Evolutionary conservation across 1,140 invertebrate species (phyloP), one percentile per base, ranked within the genome.

Genomic region (Drosophila repleta): DNA sequence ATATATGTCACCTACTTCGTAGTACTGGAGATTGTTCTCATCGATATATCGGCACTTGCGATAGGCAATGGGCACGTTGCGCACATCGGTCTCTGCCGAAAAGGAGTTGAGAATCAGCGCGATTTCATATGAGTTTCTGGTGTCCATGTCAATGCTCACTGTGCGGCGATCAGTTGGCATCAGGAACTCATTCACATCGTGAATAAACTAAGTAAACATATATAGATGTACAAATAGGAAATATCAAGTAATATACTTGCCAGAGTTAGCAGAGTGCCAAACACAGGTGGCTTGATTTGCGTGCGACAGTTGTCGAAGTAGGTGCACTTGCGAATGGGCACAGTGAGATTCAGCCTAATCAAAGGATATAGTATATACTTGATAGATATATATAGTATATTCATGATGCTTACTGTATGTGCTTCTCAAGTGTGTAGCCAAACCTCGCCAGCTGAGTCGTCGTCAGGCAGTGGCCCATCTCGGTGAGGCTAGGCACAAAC

Each of bases 21-120:
- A 91, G 45, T 79, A 91, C 15, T 78, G 11, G 0, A 91, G 66
- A 58, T 90, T 56, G 21, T 80, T 82, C 46, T 91, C 90, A 20
- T 88, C 60, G 3, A 13, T 32, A 29, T 85, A 91, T 15, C 90
- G 90, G 62, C 90, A 91, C 41, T 91, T 91, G 37, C 90, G 72
- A 78, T 85, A 91, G 15, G 82, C 75, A 32, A 90, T 62, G 3
- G 90, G 90, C 20, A 91, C 21, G 39, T 88, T 75, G 5, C 73
- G 46, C 13, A 91, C 90, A 21, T 90, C 82, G 1, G 26, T 53
- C 55, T 90, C 90, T 0, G 90, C 72, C 35, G 75, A 74, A 21
- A 80, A 74, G 1, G 79, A 51, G 18, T 53, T 70, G 3, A 91
- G 46, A 6, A 72, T 18, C 1, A 88, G 7, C 17, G 79, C 77